Conservation (phyloP, 2,797 vertebrate species). For the Morelia viridis region DNA sequence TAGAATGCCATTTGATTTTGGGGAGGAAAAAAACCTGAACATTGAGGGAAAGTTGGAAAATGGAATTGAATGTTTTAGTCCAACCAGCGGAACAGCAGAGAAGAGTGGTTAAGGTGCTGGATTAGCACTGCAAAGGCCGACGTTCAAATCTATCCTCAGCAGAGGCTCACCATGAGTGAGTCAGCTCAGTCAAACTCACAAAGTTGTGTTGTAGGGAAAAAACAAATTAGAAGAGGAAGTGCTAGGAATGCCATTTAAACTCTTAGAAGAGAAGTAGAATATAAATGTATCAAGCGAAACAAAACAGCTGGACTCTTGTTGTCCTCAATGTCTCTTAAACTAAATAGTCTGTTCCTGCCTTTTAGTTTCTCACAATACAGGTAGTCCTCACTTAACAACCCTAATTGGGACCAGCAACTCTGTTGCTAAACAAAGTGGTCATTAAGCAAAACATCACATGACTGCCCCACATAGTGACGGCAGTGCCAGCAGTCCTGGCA, state of each 20-base stretch:
- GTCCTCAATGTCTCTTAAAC: not conserved
- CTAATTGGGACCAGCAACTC: not conserved
- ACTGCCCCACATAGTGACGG: not conserved
- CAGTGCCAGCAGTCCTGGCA: not conserved
- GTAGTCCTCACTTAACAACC: not conserved
- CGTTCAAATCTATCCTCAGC: not conserved
- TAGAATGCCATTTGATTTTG: not conserved
- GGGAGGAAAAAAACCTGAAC: not conserved
- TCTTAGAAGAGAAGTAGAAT: not conserved
- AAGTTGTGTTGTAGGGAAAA: not conserved
- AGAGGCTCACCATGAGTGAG: not conserved
- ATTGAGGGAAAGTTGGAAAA: not conserved
- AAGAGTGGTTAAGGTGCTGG: not conserved
- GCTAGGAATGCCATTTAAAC: not conserved
- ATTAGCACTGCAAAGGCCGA: not conserved
- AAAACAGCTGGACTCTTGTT: not conserved
- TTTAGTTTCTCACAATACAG: not conserved
- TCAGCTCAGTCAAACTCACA: not conserved
- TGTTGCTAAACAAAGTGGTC: no score
- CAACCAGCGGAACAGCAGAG: not conserved
- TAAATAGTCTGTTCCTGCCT: not conserved
- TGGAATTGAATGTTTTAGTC: not conserved
- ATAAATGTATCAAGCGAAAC: not conserved
- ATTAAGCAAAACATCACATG: not conserved
- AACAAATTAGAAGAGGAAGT: not conserved